Base-by-base conservation (phyloP, 2,113 vertebrate genomes). In the Platysteira castanea region DNA sequence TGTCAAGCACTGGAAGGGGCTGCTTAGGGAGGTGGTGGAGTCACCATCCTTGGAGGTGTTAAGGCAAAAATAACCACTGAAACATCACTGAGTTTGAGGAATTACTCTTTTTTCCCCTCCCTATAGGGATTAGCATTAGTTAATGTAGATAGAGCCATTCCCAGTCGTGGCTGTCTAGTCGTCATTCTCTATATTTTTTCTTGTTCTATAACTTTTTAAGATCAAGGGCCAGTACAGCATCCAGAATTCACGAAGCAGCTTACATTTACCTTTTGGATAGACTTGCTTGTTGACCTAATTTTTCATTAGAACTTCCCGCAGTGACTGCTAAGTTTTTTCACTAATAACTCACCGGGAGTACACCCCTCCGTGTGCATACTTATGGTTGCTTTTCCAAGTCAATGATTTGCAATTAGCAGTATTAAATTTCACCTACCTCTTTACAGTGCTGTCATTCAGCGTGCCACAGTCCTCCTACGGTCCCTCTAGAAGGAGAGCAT, bases 381-480 rank as follows among this genome's bases (percentile, higher is more conserved):
- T 83, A 50, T 1, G 4, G 13, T 37, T 91, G 81, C 39, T 89
- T 84, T 88, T 79, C 67, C 81, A 46, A 76, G 59, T 49, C 18
- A 76, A 0, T 71, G 79, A 76, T 71, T 86, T 52, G 59, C 67
- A 71, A 57, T 27, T 86, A 65, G 21, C 61, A 75, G n/a, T 52
- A 57, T 53, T 89, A 63, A 70, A 79, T 31, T 56, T 83, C 3
- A 19, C 28, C 71, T 86, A 46, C 52, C 24, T 86, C 39, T 61
- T 86, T 65, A 79, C 53, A 89, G 42, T 79, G 70, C 41, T 79
- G 52, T 70, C 70, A 52, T 73, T 92, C 53, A 77, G 49, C 22
- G 18, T 70, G 76, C 42, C 42, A 79, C 69, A 57, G 26, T n/a
- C 47, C 65, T 93, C 84, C 70, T 75, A 75, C 56, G 1, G 42